Evolutionary conservation across 1,140 invertebrate genomes (phyloP).

Genomic region (Drosophila setifemur): DNA sequence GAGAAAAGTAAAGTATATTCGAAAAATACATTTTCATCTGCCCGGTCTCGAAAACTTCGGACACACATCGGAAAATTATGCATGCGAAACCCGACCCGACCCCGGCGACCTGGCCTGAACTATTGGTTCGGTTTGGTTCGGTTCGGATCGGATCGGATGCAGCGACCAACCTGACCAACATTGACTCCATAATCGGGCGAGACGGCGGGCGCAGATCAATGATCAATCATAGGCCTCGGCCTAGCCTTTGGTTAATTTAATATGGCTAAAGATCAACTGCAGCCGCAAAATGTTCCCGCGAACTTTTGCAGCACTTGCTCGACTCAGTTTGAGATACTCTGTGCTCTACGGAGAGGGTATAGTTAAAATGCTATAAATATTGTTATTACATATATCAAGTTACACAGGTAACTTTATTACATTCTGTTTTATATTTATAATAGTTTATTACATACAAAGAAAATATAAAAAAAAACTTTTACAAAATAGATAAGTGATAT

Average conservation of each 20-base stretch:
- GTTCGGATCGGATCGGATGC: neutral
- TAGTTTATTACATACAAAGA: too few species aligned
- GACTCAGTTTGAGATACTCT: constrained; percentile 32
- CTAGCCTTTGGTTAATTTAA: constrained; percentile 76
- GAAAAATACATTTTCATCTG: constrained; percentile 31
- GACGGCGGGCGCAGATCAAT: constrained; percentile 69
- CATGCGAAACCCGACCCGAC: constrained; percentile 63
- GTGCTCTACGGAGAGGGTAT: neutral
- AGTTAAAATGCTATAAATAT: neutral
- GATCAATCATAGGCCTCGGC: constrained; percentile 71
- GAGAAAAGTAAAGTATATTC: constrained; percentile 22
- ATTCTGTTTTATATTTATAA: too few species aligned
- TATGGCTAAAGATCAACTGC: constrained; percentile 78
- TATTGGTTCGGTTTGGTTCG: neutral
- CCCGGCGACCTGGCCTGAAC: constrained; percentile 41
- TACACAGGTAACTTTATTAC: too few species aligned
- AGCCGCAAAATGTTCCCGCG: constrained; percentile 71
- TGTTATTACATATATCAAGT: neutral
- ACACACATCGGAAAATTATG: constrained; percentile 74
- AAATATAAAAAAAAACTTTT: too few species aligned
- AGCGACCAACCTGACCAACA: constrained; percentile 48
- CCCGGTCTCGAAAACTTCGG: constrained; percentile 49
- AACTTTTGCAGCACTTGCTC: constrained; percentile 72
- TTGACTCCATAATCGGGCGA: constrained; percentile 63
- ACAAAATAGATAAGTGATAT: too few species aligned